Base-by-base conservation (phyloP, 2,888 invertebrate species). In the Electrophaes corylata region DNA sequence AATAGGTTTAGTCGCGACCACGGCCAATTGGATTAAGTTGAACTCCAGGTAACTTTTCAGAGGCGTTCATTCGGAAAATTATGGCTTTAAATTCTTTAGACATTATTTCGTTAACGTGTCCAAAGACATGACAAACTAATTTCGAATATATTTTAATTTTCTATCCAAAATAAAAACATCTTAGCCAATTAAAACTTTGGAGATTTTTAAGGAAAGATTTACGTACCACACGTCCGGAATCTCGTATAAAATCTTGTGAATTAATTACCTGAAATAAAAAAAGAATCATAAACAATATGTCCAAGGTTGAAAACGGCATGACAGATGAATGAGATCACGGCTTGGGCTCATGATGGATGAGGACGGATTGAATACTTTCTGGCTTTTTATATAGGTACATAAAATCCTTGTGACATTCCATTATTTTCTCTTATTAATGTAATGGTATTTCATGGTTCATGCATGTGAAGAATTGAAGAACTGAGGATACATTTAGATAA, bases 401-500 rank as follows among this genome's bases (percentile, higher is more conserved):
- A 79, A 81, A 84, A 83, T 84, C 81, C 72, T 71, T 75, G 75
- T 83, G 88, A 87, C 86, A 78, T 85, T 79, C 81, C 85, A 88
- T 90, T 90, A 90, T 86, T 88, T 86, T 80, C 78, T 76, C 79
- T 84, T 83, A 86, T 81, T 83, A 86, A 88, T 87, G 84, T 85
- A 83, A 75, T 77, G 26, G 10, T 76, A 75, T 69, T 56, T 14
- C 43, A 41, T 41, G 40, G 37, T 20, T 50, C 35, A 33, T 26
- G 12, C 33, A 46, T 31, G 51, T 43, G 20, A 20, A 41, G 18
- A 14, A 50, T 41, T 48, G 39, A 29, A 40, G 12, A 40, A 49
- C 20, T 20, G 6, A 47, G 10, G 10, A 10, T 29, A 29, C 10
- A 29, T 29, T 29, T 10, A 10, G 26, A 29, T 2, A 2, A 29